Base-by-base conservation (phyloP, 2,797 vertebrate species). In the Tokudaia muenninki region DNA sequence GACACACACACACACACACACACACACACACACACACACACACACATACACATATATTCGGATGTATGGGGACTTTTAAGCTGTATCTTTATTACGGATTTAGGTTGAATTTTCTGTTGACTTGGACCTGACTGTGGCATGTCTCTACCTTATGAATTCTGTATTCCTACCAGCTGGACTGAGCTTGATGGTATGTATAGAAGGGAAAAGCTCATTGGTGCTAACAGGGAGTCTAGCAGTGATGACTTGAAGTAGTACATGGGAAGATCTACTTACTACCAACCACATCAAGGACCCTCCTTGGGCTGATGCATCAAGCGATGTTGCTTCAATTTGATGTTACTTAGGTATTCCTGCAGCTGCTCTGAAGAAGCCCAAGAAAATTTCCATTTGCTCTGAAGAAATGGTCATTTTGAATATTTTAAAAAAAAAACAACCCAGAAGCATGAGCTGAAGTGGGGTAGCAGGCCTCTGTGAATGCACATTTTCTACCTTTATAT, bases 171-270 rank as follows among this genome's bases (percentile, higher is more conserved):
- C 7, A 99, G 99, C 0, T 99, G 99, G 11, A 99, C 99, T 8
- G 99, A 99, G 97, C 99, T 99, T 9, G 99, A 99, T 96, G 99
- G 99, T 97, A 99, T 99, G 65, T 99, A 99, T 70, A 99, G 99
- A 97, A 99, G 99, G 47, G 99, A 99, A 98, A 99, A 99, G 90
- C 99, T 99, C 98, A 99, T 99, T 0, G 99, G 99, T 52, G 99
- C 99, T 0, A 99, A 99, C 95, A 98, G 99, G 94, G 99, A 99
- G 98, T 99, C 99, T 0, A 99, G 99, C 95, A 99, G 99, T 4
- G 99, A 99, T 96, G 99, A 99, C 0, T 99, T 99, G 99, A 99
- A 99, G 98, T 99, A 99, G 98, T 99, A 99, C 97, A 99, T 99
- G 99, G 99, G 99, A 97, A 98, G 99, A 50, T 99, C 99, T n/a